These are phyloP conservation scores for Halocynthia aurantium DNA, from an alignment of 23 tunicate genomes.

Conservation along the genomic window DNA sequence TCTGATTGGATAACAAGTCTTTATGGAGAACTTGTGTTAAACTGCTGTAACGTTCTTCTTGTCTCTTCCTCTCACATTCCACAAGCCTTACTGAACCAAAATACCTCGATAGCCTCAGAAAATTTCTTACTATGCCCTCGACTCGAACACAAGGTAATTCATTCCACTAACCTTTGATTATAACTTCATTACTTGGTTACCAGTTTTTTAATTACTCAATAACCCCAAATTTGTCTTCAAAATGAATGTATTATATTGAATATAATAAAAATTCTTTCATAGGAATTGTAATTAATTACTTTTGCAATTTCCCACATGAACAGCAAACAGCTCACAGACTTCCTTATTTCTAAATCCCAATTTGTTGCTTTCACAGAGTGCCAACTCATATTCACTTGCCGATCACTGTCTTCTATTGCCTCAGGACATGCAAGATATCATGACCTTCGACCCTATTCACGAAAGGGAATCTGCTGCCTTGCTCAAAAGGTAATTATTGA, in stretches of 20 bases:
- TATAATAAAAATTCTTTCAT: no score
- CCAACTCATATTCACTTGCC: conserved; percentile 69
- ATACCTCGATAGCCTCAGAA: conserved; percentile 17
- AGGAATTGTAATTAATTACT: no score
- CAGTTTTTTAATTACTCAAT: no score
- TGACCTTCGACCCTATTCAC: conserved; percentile 29
- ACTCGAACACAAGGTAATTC: not conserved
- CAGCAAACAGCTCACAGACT: no score
- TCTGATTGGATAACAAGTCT: no score
- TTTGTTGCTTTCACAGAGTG: conserved; percentile 23
- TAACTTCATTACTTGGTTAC: no score
- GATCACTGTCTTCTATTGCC: conserved; percentile 46
- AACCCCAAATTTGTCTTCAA: no score
- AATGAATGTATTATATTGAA: no score
- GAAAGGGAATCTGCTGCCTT: conserved; percentile 31
- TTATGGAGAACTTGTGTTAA: no score
- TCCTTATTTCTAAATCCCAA: no score
- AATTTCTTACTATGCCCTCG: conserved; percentile 4
- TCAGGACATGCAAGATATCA: not conserved
- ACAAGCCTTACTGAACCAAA: conserved; percentile 27
- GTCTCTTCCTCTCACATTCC: conserved; percentile 14
- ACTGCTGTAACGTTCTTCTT: not conserved
- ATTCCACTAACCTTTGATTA: not conserved
- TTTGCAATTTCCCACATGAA: no score
- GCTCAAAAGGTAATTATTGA: conserved; percentile 4